Evolutionary conservation across 2,113 vertebrate species (phyloP).

Genomic region (Galeopterus variegatus): DNA sequence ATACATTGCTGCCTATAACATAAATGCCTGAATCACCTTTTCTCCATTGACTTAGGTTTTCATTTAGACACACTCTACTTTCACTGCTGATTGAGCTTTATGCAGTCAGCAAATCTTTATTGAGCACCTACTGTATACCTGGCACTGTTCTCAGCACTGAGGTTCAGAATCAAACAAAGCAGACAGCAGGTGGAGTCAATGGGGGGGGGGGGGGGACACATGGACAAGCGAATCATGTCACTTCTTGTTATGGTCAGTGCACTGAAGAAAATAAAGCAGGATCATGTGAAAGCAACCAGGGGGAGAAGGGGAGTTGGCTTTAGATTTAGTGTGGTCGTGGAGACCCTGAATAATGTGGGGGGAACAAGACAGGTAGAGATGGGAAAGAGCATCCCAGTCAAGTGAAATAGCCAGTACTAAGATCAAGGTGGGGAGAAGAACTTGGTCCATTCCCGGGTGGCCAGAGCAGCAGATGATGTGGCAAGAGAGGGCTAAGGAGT

Average conservation of each 20-base stretch:
- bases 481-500: no score
- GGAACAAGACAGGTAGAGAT: background rate
- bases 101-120: background rate
- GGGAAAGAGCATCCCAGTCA: background rate
- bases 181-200: background rate
- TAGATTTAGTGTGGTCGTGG: no score
- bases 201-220: rapidly evolving
- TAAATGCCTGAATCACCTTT: background rate
- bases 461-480: background rate
- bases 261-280: background rate
- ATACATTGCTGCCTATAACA: background rate
- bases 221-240: background rate
- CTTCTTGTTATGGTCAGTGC: background rate
- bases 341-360: background rate
- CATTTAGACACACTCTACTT: background rate
- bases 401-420: background rate
- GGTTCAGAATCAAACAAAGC: background rate
- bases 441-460: background rate
- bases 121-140: background rate
- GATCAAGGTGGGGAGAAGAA: background rate
- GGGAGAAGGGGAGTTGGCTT: background rate
- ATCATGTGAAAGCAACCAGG: background rate
- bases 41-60: background rate
- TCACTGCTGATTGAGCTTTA: background rate
- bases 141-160: background rate